Evolutionary conservation across 2,888 invertebrate species (phyloP).

Genomic region (Mylabris sibirica): DNA sequence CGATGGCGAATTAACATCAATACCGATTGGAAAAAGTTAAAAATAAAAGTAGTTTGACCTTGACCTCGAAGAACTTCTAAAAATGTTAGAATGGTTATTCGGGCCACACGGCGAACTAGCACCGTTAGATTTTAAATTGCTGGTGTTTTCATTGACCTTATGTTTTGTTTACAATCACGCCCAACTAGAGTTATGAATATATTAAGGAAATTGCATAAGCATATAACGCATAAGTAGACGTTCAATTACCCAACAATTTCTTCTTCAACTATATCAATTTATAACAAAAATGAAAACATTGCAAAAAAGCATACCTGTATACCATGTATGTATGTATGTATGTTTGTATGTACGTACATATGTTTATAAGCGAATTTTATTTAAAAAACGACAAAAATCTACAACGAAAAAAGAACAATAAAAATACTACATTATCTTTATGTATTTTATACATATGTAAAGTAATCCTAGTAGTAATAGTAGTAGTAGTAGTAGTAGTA

Average conservation of each 20-base stretch:
- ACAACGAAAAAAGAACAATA: neutral
- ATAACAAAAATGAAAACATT: neutral
- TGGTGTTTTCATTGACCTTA: constrained; percentile 51
- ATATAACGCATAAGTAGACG: constrained; percentile 18
- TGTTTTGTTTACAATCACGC: constrained; percentile 43
- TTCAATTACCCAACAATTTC: constrained; percentile 30
- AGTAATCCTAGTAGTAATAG: too few relatives aligned
- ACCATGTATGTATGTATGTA: too few relatives aligned
- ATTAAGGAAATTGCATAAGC: constrained; percentile 35
- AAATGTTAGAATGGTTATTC: constrained; percentile 52
- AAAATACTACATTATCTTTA: neutral
- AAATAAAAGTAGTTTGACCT: constrained; percentile 55
- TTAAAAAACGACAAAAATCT: neutral
- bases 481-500: too few relatives aligned
- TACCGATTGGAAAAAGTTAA: constrained; percentile 51
- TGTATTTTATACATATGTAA: too few relatives aligned
- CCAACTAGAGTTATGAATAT: constrained; percentile 35
- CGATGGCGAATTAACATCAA: constrained; percentile 43
- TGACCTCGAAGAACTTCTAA: constrained; percentile 49
- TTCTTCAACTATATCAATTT: neutral
- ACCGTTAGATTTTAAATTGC: constrained; percentile 53
- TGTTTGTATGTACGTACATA: neutral
- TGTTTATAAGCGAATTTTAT: neutral
- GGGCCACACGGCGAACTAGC: constrained; percentile 46
- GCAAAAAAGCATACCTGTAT: too few relatives aligned